Conservation (phyloP, 2,888 invertebrate genomes). For the Apamea crenata region DNA sequence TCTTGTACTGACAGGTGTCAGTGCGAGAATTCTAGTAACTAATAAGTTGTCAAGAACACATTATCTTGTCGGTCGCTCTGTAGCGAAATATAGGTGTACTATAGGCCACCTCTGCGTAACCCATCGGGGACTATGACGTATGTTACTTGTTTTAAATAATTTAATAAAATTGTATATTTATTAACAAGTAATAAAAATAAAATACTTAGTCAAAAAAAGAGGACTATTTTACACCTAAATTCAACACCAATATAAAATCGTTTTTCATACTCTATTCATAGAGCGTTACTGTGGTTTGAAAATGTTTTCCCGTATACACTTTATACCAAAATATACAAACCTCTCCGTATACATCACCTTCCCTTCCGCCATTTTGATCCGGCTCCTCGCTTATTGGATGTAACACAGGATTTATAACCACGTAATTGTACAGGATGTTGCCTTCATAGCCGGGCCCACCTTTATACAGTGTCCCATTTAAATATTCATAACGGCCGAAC, state of each 20-base stretch:
- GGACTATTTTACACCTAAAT: neutral
- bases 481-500: constrained; percentile 61
- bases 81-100: neutral
- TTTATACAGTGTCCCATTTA: constrained; percentile 49
- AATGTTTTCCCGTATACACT: neutral
- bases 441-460: constrained; percentile 47
- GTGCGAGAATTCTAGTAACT: too few species aligned
- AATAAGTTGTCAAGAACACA: too few species aligned
- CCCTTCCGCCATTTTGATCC: constrained; percentile 44
- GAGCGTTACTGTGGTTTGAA: neutral
- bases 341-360: neutral
- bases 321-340: constrained; percentile 13
- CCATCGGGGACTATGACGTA: neutral
- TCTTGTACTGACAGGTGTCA: too few species aligned
- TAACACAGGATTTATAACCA: constrained; percentile 61
- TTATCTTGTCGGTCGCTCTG: too few species aligned
- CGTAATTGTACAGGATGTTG: constrained; percentile 55
- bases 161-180: too few species aligned
- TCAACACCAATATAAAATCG: neutral
- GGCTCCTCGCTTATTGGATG: constrained; percentile 44
- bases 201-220: neutral
- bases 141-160: too few species aligned
- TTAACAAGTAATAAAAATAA: too few species aligned
- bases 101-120: neutral
- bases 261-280: neutral